phyloP scores from a whole-genome alignment of 37 sponge, comb jelly and placozoan genomes.

The Hormiphora californensis region DNA sequence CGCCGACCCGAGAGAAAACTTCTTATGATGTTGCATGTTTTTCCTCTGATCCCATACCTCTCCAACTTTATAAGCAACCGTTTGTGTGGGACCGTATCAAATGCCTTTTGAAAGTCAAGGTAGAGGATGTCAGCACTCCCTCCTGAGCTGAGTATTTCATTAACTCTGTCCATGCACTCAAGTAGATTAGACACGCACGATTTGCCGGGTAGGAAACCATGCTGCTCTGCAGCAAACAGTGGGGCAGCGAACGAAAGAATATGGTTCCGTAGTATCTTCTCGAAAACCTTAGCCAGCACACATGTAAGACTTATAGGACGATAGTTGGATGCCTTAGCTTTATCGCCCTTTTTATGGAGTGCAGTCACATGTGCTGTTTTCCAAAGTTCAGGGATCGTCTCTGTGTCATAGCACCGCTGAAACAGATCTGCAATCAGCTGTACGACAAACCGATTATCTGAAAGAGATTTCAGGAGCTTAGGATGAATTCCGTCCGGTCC shows the following conservation, averaged over 20 bases:
- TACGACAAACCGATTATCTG: neutral
- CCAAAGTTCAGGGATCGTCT: neutral
- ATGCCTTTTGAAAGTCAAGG: slow-evolving; percentile 6
- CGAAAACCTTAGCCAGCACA: slow-evolving; percentile 7
- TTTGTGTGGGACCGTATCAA: slow-evolving; percentile 14
- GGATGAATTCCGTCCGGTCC: slow-evolving; percentile 22
- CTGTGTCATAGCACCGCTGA: neutral
- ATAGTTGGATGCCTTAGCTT: no score
- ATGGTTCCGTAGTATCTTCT: no score
- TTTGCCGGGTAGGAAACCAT: no score
- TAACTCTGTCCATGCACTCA: neutral
- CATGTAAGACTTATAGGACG: slow-evolving; percentile 13
- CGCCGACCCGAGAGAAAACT: neutral
- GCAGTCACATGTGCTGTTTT: neutral
- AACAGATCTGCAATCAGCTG: neutral
- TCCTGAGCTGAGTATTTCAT: neutral
- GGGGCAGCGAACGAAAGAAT: no score
- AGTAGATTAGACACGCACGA: neutral
- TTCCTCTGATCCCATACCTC: neutral
- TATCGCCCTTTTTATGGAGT: neutral
- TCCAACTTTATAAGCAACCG: neutral
- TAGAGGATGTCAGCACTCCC: neutral
- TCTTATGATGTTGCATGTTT: neutral
- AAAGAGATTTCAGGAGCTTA: neutral
- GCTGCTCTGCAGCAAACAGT: no score